Evolutionary conservation across 2,797 vertebrate genomes (phyloP).

Genomic region (Ctenosaura bakeri): DNA sequence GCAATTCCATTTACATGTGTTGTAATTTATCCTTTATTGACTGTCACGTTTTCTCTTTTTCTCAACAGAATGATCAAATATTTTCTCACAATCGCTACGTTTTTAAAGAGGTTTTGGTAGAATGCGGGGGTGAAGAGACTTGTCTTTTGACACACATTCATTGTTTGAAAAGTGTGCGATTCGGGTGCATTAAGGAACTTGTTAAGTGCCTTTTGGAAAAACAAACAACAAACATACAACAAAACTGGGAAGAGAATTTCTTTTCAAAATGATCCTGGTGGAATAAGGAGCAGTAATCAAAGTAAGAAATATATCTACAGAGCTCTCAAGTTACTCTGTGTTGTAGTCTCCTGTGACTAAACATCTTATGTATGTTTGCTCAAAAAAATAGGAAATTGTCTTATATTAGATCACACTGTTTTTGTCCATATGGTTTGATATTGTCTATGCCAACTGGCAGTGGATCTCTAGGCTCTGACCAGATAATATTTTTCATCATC

Average conservation of each 20-base stretch:
- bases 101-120: not conserved
- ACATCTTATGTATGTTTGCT: not conserved
- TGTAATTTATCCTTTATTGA: not conserved
- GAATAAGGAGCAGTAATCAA: slow-evolving; percentile 11
- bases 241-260: not conserved
- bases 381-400: no score
- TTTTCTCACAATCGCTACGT: not conserved
- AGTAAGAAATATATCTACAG: not conserved
- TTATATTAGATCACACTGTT: not conserved
- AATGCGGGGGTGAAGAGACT: not conserved
- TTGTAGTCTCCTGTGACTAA: not conserved
- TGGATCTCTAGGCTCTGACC: not conserved
- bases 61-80: not conserved
- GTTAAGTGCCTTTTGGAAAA: not conserved
- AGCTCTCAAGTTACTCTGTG: not conserved
- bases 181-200: slow-evolving; percentile 24
- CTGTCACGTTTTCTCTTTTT: not conserved
- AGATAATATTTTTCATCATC: no score
- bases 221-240: not conserved
- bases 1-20: not conserved
- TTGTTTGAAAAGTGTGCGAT: slow-evolving; percentile 13
- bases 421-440: not conserved
- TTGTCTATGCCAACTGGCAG: not conserved
- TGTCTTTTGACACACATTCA: not conserved
- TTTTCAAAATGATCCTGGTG: not conserved